Conservation (phyloP, 2,888 invertebrate genomes). For the Hyposoter dolosus region DNA sequence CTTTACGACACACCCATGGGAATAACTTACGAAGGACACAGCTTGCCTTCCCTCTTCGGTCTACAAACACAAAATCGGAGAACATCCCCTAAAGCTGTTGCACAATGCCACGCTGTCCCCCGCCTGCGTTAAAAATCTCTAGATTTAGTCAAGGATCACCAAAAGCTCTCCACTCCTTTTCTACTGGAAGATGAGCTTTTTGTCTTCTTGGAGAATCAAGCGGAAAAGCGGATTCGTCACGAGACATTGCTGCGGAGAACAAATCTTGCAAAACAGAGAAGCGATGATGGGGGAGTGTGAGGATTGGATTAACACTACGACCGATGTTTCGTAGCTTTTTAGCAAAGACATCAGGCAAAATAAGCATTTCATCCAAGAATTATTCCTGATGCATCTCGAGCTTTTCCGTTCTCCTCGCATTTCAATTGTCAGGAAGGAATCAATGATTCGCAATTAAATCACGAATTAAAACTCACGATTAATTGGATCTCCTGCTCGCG, state of each 20-base stretch:
- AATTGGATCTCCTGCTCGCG: background rate
- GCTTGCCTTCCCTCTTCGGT: background rate
- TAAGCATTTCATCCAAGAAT: background rate
- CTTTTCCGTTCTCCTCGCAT: background rate
- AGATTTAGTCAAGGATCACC: conserved; percentile 62
- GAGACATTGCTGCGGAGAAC: conserved; percentile 10
- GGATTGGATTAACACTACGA: conserved; percentile 11
- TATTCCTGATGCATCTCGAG: conserved; percentile 28
- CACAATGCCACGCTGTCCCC: conserved; percentile 39
- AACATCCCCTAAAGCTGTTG: conserved; percentile 45
- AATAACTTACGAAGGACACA: conserved; percentile 24
- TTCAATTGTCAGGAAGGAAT: background rate
- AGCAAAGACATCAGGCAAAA: conserved; percentile 16
- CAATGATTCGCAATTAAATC: background rate
- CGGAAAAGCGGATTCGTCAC: conserved; percentile 57
- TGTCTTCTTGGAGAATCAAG: conserved; percentile 45
- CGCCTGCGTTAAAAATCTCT: conserved; percentile 43
- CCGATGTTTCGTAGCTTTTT: conserved; percentile 42
- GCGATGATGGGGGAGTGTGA: background rate
- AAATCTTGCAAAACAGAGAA: conserved; percentile 13
- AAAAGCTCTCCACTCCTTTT: conserved; percentile 27
- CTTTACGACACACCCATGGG: conserved; percentile 19
- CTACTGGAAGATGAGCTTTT: conserved; percentile 22
- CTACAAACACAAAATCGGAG: background rate
- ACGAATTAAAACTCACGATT: background rate